Evolutionary conservation across 2,113 vertebrate genomes (phyloP), one percentile per base, ranked within the genome.

Genomic region (Bujurquina vittata): DNA sequence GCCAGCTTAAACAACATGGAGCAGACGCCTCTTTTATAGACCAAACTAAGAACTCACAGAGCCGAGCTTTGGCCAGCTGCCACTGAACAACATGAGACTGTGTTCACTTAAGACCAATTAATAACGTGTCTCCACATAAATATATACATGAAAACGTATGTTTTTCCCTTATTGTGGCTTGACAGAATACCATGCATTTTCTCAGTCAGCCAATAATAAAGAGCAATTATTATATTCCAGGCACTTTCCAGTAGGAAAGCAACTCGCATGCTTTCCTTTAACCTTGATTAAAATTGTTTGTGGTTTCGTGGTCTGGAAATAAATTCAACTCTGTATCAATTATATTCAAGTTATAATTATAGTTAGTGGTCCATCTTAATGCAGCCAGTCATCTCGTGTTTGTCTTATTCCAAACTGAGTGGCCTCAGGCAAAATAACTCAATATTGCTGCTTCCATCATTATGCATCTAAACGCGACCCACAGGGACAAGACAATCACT

Each of bases 251-350:
- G 67, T n/a, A n/a, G 52, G 37, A 72, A 54, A 75, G 67, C 54
- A 80, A 76, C 5, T 62, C 82, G 60, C 37, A 65, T n/a, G 46
- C 10, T 60, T 85, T 31, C 0, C 14, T 33, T 84, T 67, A 31
- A 72, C n/a, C 11, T 54, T 43, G 7, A 77, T 75, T 79, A 56
- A 87, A 79, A 22, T n/a, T 72, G 11, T 6, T 37, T 10, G 23
- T 33, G 29, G 62, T 49, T 86, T 72, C 55, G 60, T 59, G 31
- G 75, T 79, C 59, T 78, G 75, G 67, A 84, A 79, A 89, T 77
- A 67, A 74, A 75, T 81, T 5, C 52, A 37, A 83, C 31, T 69
- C 29, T 40, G 29, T 56, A 80, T 55, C 18, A 67, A 61, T 84
- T 77, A 65, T 74, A 22, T 58, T 56, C 77, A 72, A 62, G 29